Conservation (phyloP, 2,888 invertebrate species). For the Phlogophora meticulosa region DNA sequence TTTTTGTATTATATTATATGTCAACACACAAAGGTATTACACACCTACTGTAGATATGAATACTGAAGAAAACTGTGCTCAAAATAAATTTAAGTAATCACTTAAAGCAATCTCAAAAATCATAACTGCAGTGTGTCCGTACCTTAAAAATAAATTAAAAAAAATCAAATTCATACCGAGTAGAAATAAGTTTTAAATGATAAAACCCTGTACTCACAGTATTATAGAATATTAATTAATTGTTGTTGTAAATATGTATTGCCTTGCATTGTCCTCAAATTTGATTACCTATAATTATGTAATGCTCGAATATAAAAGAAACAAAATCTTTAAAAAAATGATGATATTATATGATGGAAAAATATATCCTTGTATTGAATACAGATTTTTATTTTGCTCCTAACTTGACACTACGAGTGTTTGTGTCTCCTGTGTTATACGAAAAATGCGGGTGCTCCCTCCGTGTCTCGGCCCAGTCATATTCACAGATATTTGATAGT, state of each 20-base stretch:
- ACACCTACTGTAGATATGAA: too few relatives aligned
- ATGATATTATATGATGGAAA: background rate
- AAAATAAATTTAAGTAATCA: too few relatives aligned
- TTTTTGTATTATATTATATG: too few relatives aligned
- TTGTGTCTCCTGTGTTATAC: too few relatives aligned
- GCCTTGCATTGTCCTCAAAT: constrained; percentile 12
- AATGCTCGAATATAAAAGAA: background rate
- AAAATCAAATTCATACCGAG: too few relatives aligned
- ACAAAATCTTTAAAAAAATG: constrained; percentile 10
- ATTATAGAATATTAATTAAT: constrained; percentile 17
- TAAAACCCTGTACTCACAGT: constrained; percentile 15
- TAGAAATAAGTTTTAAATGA: background rate
- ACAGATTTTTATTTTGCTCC: constrained; percentile 19
- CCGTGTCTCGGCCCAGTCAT: too few relatives aligned
- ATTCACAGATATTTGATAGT: too few relatives aligned
- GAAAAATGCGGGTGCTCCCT: too few relatives aligned
- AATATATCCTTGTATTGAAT: constrained; percentile 25
- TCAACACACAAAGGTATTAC: too few relatives aligned
- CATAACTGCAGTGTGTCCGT: background rate
- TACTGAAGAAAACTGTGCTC: too few relatives aligned
- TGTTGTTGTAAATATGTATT: background rate
- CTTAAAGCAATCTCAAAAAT: background rate
- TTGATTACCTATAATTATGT: constrained; percentile 5
- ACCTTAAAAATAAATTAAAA: background rate
- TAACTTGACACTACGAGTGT: background rate